Evolutionary conservation across 1,140 invertebrate genomes (phyloP).

Genomic region (Drosophila fuyamai): DNA sequence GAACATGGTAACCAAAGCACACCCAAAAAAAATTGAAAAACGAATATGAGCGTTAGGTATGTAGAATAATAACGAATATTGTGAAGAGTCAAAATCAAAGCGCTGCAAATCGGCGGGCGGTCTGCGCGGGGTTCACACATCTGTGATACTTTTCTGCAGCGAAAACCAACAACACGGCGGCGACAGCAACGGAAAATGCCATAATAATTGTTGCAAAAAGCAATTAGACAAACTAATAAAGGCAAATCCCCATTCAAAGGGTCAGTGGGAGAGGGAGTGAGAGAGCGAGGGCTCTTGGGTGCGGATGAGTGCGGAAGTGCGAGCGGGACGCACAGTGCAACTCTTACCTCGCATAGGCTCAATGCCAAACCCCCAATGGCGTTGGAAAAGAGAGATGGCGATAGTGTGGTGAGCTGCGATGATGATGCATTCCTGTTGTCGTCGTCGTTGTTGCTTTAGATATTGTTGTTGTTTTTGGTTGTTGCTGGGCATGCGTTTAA

Average conservation of each 20-base stretch:
- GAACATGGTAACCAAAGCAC: slow-evolving; percentile 55
- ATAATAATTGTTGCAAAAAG: slow-evolving; percentile 81
- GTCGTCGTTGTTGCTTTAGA: slow-evolving; percentile 1
- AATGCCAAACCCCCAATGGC: slow-evolving; percentile 79
- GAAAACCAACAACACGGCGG: slow-evolving; percentile 43
- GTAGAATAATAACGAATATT: slow-evolving; percentile 17
- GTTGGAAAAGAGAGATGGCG: slow-evolving; percentile 68
- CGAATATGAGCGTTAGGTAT: slow-evolving; percentile 16
- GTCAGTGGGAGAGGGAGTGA: slow-evolving; percentile 13
- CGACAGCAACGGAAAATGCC: slow-evolving; percentile 47
- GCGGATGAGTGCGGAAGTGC: slow-evolving; percentile 21
- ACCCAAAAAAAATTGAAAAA: slow-evolving; percentile 53
- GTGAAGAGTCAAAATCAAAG: slow-evolving; percentile 77
- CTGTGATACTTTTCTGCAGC: slow-evolving; percentile 69
- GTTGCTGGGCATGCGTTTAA: slow-evolving; percentile 20
- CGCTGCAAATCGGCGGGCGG: slow-evolving; percentile 37
- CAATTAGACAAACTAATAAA: slow-evolving; percentile 83
- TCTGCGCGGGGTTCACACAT: slow-evolving; percentile 54
- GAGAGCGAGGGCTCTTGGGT: slow-evolving; percentile 21
- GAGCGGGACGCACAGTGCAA: slow-evolving; percentile 28
- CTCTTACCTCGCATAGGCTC: slow-evolving; percentile 49
- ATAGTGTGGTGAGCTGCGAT: slow-evolving; percentile 29
- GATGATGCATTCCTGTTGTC: slow-evolving; percentile 36
- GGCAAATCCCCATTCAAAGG: slow-evolving; percentile 67
- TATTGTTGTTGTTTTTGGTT: slow-evolving; percentile 2